Evolutionary conservation across 2,113 vertebrate genomes (phyloP), one percentile per base, ranked within the genome.

Genomic region (Aix galericulata): DNA sequence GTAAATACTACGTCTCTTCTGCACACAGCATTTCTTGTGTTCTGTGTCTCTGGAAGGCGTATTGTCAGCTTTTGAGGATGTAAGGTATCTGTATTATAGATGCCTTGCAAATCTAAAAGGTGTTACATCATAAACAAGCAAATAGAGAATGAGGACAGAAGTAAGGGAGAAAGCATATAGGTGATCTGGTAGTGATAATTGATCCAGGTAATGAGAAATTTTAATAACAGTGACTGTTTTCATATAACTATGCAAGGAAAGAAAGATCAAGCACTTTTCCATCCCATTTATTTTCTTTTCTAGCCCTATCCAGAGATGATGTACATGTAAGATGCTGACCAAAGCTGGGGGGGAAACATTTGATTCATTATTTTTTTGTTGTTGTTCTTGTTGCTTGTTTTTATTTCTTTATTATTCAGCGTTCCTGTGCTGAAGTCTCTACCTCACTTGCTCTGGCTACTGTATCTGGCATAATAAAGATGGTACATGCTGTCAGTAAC

Each of bases 21-120:
- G 44, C 16, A 46, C 25, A 3, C 9, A 11, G 0, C 1, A 0
- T 36, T 50, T 17, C 73, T 71, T 17, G 46, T 46, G 23, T 62
- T 87, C 71, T 74, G n/a, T 82, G 71, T 22, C 58, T 13, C 42
- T 68, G 44, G 53, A 75, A 68, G 58, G 26, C 42, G 7, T 22
- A 8, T 2, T 59, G n/a, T 26, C 17, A 79, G 17, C 58, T 82
- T 76, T 59, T 80, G 1, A 44, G 25, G 7, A 21, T 11, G 11
- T 10, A 20, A 25, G 42, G 26, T 73, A 5, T 22, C 31, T 50
- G 8, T 4, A 1, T 55, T 77, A 58, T 53, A 48, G 32, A 48
- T 62, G 40, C n/a, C 13, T 81, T 55, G 59, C 23, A 44, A 53
- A 69, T 77, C 36, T 76, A 12, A 75, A 68, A 48, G 69, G 36